Evolutionary conservation across 2,113 vertebrate species (phyloP).

Genomic region (Gobius niger): DNA sequence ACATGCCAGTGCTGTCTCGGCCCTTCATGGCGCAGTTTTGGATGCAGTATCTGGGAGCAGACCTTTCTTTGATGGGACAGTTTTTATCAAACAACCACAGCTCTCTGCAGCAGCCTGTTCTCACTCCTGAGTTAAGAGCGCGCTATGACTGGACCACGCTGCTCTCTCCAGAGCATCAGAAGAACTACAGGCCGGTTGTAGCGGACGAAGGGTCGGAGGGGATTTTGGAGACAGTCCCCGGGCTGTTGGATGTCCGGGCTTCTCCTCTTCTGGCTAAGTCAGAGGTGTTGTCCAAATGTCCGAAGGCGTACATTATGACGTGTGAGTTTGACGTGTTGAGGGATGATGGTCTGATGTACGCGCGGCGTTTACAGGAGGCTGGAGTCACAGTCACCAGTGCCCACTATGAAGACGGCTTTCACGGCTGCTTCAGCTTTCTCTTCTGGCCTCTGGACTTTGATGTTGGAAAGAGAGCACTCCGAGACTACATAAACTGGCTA

Average conservation of each 20-base stretch:
- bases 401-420: constrained; percentile 89
- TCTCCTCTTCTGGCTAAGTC: constrained; percentile 84
- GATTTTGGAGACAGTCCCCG: constrained; percentile 75
- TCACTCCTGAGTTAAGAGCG: constrained; percentile 72
- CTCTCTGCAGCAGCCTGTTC: constrained; percentile 66
- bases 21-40: constrained; percentile 84
- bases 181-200: constrained; percentile 77
- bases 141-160: constrained; percentile 85
- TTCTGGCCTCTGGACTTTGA: constrained; percentile 84
- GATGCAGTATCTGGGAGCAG: constrained; percentile 86
- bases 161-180: constrained; percentile 75
- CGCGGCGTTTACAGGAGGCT: constrained; percentile 79
- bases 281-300: constrained; percentile 78
- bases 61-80: constrained; percentile 71
- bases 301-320: constrained; percentile 86
- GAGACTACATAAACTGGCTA: constrained; percentile 87
- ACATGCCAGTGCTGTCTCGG: constrained; percentile 77
- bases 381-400: constrained; percentile 84
- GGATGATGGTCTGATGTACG: constrained; percentile 93
- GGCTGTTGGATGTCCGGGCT: constrained; percentile 81
- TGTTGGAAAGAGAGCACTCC: constrained; percentile 78
- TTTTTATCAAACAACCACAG: constrained; percentile 88
- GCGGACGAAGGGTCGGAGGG: constrained; percentile 68
- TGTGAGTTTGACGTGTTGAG: constrained; percentile 90
- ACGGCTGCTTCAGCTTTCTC: constrained; percentile 88